A percentile compares a stretch with the other conserved stretches of the same genome.
Conservation (phyloP, 1,140 invertebrate genomes). For the Drosophila cardini region DNA sequence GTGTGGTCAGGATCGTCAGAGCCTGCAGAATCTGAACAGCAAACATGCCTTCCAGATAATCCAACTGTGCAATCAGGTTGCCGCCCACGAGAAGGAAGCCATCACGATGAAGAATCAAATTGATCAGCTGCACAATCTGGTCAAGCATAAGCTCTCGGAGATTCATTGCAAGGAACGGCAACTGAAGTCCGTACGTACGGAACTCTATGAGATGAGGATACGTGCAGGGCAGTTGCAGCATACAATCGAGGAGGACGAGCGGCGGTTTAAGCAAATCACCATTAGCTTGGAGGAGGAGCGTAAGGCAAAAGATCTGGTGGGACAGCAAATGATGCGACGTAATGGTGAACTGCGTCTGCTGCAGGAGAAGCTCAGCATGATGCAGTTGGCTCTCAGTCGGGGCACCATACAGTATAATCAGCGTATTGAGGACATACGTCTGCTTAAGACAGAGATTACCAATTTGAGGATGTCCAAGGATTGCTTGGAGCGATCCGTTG, state of each 20-base stretch:
- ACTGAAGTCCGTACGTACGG: slow-evolving; percentile 84
- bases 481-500: slow-evolving; percentile 87
- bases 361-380: slow-evolving; percentile 89
- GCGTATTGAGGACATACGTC: slow-evolving; percentile 90
- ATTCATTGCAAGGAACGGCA: slow-evolving; percentile 80
- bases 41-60: slow-evolving; percentile 59
- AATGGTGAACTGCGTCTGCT: slow-evolving; percentile 90
- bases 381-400: slow-evolving; percentile 88
- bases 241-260: slow-evolving; percentile 85
- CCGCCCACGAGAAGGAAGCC: slow-evolving; percentile 53
- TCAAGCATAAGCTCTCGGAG: slow-evolving; percentile 87
- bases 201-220: slow-evolving; percentile 85
- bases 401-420: slow-evolving; percentile 88
- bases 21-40: slow-evolving; percentile 87
- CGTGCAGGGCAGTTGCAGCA: slow-evolving; percentile 85
- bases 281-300: slow-evolving; percentile 88
- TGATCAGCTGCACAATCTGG: slow-evolving; percentile 88
- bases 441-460: slow-evolving; percentile 91
- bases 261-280: slow-evolving; percentile 86
- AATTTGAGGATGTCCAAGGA: slow-evolving; percentile 88
- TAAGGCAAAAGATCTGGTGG: slow-evolving; percentile 89
- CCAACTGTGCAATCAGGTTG: slow-evolving; percentile 48
- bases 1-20: slow-evolving; percentile 87
- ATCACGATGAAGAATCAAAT: slow-evolving; percentile 73
- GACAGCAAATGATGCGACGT: slow-evolving; percentile 89